Evolutionary conservation across 2,113 vertebrate species (phyloP).

Genomic region (Thalassarche chlororhynchos): DNA sequence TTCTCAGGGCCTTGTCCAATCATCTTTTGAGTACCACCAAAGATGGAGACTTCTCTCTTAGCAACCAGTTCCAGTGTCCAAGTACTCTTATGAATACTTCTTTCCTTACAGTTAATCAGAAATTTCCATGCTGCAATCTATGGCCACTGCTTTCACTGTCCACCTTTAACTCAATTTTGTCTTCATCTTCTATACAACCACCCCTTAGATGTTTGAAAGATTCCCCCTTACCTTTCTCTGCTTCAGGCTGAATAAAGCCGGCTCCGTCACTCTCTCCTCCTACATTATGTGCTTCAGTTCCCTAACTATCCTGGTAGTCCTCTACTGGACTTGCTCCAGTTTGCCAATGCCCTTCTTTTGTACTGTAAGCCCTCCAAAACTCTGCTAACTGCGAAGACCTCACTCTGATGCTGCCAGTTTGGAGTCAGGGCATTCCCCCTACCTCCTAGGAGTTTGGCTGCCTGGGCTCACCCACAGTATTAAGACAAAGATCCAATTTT

Average conservation of each 20-base stretch:
- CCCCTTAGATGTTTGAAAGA: not conserved
- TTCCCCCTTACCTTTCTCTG: not conserved
- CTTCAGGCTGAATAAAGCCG: not conserved
- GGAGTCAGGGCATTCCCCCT: not conserved
- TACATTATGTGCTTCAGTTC: not conserved
- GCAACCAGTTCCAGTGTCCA: not conserved
- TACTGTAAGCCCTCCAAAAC: not conserved
- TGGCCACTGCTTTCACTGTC: not conserved
- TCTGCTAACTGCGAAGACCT: not conserved
- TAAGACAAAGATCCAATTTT: not conserved
- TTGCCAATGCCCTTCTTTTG: not conserved
- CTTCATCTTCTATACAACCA: not conserved
- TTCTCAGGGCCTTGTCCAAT: not conserved
- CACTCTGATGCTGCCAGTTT: not conserved
- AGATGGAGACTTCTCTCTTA: not conserved
- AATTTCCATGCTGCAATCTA: not conserved
- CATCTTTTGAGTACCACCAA: not conserved
- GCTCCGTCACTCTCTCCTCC: not conserved
- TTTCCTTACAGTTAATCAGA: not conserved
- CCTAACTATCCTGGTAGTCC: not conserved
- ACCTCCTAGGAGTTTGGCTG: not conserved
- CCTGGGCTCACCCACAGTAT: not conserved
- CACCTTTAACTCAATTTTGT: not conserved
- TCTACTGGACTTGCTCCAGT: not conserved
- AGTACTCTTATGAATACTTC: not conserved